Conservation (phyloP, 2,888 invertebrate genomes). For the Camptogramma bilineatum region DNA sequence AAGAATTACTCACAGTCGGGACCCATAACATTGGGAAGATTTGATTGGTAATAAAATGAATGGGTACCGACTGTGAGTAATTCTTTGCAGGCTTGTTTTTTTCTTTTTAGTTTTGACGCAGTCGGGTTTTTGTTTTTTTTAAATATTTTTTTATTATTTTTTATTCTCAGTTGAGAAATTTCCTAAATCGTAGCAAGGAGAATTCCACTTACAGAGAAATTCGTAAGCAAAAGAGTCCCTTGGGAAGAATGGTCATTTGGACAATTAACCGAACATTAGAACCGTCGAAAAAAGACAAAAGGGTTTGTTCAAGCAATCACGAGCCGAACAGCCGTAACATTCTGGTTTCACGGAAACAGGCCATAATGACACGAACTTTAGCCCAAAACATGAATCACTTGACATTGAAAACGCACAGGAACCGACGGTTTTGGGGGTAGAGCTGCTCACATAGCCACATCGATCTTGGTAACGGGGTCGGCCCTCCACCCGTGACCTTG, state of each 20-base stretch:
- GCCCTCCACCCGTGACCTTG: constrained; percentile 70
- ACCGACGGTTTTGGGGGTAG: constrained; percentile 66
- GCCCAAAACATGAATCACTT: constrained; percentile 71
- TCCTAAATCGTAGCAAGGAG: neutral
- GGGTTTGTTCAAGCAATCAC: constrained; percentile 38
- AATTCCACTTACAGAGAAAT: neutral
- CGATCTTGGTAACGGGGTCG: constrained; percentile 82
- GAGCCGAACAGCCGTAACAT: constrained; percentile 52
- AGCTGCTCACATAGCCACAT: constrained; percentile 73
- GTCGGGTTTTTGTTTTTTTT: too few species aligned
- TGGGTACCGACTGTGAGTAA: too few species aligned
- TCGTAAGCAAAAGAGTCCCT: neutral
- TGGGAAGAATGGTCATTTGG: neutral
- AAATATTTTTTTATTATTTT: too few species aligned
- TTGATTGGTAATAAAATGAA: too few species aligned
- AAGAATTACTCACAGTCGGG: too few species aligned
- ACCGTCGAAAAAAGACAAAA: constrained; percentile 31
- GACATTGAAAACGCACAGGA: constrained; percentile 81
- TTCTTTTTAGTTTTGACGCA: too few species aligned
- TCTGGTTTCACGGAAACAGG: constrained; percentile 68
- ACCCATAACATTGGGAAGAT: too few species aligned
- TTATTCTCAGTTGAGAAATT: too few species aligned
- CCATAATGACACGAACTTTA: constrained; percentile 66
- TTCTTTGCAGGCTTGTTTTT: too few species aligned
- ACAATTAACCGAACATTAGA: constrained; percentile 14